Conservation (phyloP, 2,888 invertebrate species). For the Anoplius nigerrimus region DNA sequence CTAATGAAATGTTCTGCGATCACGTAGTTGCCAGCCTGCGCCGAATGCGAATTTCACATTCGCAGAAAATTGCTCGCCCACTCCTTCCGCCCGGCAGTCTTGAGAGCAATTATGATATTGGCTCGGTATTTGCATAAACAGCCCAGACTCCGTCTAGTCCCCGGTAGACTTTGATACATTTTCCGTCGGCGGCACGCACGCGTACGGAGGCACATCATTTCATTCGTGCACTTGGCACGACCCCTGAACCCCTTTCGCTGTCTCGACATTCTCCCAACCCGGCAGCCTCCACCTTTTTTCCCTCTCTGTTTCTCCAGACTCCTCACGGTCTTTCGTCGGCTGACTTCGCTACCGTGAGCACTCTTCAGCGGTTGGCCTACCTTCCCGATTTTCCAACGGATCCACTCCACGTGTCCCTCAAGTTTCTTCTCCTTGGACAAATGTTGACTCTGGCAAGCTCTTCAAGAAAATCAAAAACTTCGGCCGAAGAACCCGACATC, state of each 20-base stretch:
- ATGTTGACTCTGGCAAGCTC: neutral
- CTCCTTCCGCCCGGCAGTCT: slow-evolving; percentile 54
- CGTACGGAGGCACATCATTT: neutral
- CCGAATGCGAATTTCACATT: neutral
- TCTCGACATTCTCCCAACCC: too few species aligned
- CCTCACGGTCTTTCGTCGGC: slow-evolving; percentile 5
- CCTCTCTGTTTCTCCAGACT: slow-evolving; percentile 12
- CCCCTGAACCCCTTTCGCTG: neutral
- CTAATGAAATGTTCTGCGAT: too few species aligned
- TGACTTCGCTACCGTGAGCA: slow-evolving; percentile 6
- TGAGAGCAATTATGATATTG: slow-evolving; percentile 69
- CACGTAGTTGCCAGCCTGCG: too few species aligned
- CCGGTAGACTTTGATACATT: slow-evolving; percentile 10
- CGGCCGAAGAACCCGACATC: neutral
- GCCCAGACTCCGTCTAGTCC: neutral
- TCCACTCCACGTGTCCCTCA: neutral
- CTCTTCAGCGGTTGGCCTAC: slow-evolving; percentile 2
- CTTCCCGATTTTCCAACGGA: neutral
- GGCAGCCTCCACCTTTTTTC: too few species aligned
- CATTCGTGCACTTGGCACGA: neutral
- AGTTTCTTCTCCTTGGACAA: neutral
- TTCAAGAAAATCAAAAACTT: slow-evolving; percentile 2
- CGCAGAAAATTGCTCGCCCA: neutral
- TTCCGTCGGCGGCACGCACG: neutral
- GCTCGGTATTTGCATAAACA: slow-evolving; percentile 61